Evolutionary conservation across 2,888 invertebrate species (phyloP), one percentile per base, ranked within the genome.

Genomic region (Protonemura montana): DNA sequence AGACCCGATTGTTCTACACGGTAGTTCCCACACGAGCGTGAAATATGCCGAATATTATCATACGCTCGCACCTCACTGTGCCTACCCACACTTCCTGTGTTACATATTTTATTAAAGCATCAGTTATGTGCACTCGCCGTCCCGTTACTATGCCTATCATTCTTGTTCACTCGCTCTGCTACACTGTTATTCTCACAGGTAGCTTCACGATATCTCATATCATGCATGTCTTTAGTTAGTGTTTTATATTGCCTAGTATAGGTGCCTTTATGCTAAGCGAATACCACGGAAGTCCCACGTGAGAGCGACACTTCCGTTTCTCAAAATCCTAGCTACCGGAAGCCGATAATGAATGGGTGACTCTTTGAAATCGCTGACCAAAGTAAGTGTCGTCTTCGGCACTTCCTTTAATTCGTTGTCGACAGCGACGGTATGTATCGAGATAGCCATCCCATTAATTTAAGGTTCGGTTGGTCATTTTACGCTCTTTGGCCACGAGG

Each of bases 21-120:
- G 59, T 59, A 59, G 21, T 59, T 59, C 59, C 59, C 59, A 59
- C 59, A 21, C 3, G 59, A 59, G 59, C 59, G 59, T 59, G 59
- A 59, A 59, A 59, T 59, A 59, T 59, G 59, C 59, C 59, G 59
- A 59, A 59, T 59, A 59, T 59, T 59, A 59, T 59, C 59, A 59
- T 59, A 59, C 59, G 59, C 59, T 59, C 59, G 59, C 59, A 59
- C 59, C 10, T 59, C 59, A 13, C 21, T 2, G 16, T 59, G 21
- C 59, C 21, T 59, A 59, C 59, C 59, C 21, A 13, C 59, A 13
- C 59, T 59, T 59, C 59, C 59, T 10, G 59, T 59, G 59, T 59
- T 59, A 59, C 59, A 59, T 59, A n/a, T n/a, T n/a, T 59, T 59
- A 59, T 59, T 59, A 59, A 59, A 59, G 21, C 59, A 59, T 59